phyloP scores from a whole-genome alignment of 2,113 vertebrate genomes.

The Elachura formosa region DNA sequence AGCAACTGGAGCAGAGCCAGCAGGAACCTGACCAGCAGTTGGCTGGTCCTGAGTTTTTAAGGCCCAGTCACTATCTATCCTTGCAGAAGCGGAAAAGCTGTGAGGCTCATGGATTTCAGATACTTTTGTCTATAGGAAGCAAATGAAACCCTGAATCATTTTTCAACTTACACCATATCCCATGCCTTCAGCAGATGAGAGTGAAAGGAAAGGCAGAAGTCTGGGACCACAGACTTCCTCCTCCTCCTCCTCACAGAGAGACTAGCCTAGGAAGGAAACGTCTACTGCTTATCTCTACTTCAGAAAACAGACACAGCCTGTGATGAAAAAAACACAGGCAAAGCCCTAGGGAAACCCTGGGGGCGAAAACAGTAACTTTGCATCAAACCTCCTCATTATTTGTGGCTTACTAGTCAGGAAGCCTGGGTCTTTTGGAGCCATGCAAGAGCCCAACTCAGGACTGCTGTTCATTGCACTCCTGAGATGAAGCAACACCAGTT shows the following conservation, averaged over 20 bases:
- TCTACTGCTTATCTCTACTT: not conserved
- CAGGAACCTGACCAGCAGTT: not conserved
- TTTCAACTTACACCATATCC: not conserved
- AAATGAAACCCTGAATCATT: not conserved
- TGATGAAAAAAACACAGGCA: not conserved
- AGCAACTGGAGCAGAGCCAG: not conserved
- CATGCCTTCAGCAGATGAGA: not conserved
- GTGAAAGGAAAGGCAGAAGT: not conserved
- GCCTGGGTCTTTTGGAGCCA: not conserved
- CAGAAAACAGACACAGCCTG: not conserved
- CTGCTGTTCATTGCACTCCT: not conserved
- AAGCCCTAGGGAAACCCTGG: not conserved
- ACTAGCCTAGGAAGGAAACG: not conserved
- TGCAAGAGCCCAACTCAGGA: not conserved
- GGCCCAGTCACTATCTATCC: not conserved
- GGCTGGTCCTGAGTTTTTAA: not conserved
- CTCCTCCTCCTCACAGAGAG: not conserved
- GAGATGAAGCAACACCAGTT: accelerated
- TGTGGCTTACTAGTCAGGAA: accelerated
- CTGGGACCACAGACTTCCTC: not conserved
- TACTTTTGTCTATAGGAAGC: not conserved
- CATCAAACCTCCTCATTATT: not conserved
- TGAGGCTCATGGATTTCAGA: not conserved
- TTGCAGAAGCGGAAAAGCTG: not conserved
- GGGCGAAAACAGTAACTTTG: accelerated